These are phyloP conservation scores for Drosophila busckii DNA, from an alignment of 1,140 invertebrate genomes.

Conservation along the genomic window DNA sequence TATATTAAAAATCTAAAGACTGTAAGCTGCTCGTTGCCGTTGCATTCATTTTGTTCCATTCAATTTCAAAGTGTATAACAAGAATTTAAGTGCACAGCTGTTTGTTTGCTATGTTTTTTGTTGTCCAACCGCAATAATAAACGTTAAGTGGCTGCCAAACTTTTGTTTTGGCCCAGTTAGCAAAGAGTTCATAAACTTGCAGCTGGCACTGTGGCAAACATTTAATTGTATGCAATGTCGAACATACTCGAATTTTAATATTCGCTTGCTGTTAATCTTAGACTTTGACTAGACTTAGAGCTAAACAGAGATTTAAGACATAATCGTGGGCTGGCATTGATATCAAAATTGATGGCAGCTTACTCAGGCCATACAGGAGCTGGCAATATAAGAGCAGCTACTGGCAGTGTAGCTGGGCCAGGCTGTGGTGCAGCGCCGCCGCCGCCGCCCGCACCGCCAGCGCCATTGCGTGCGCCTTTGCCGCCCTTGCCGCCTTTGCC, in stretches of 20 bases:
- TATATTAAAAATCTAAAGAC: too few relatives aligned
- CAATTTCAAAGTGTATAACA: too few relatives aligned
- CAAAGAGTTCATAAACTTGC: conserved; percentile 25
- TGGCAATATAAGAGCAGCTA: conserved; percentile 22
- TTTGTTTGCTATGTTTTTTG: conserved; percentile 13
- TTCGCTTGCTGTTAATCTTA: conserved; percentile 58
- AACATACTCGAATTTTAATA: conserved; percentile 61
- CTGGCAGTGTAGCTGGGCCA: conserved; percentile 9
- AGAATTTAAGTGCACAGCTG: conserved; percentile 17
- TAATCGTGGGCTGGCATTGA: not conserved
- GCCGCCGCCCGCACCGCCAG: conserved; percentile 69
- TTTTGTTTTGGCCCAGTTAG: conserved; percentile 19
- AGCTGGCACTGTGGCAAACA: conserved; percentile 10
- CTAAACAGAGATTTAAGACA: conserved; percentile 24
- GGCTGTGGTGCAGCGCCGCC: conserved; percentile 76
- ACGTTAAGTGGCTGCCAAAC: not conserved
- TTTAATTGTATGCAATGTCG: conserved; percentile 10
- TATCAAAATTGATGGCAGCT: not conserved
- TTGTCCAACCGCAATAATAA: conserved; percentile 29
- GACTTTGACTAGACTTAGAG: conserved; percentile 57
- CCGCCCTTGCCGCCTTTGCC: conserved; percentile 75
- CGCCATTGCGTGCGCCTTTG: conserved; percentile 66
- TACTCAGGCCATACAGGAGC: conserved; percentile 57
- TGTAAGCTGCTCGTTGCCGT: too few relatives aligned
- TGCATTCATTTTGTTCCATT: too few relatives aligned